Evolutionary conservation across 2,888 invertebrate species (phyloP), one percentile per base, ranked within the genome.

Genomic region (Timandra comae): DNA sequence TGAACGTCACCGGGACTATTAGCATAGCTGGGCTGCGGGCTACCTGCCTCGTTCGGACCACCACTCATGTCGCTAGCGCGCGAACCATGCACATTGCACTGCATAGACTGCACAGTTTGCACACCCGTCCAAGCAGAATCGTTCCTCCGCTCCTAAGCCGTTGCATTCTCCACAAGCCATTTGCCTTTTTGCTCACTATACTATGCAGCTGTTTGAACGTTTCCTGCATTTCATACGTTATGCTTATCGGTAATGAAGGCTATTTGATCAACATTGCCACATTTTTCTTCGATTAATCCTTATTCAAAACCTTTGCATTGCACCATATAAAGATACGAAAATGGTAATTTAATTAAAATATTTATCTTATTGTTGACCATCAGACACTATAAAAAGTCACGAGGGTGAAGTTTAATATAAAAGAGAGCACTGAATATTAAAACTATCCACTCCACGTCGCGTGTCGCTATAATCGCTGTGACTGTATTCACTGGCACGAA

Each of bases 381-480:
- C 33, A 33, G 27, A 23, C 9, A 29, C 45, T 34, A 41, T 43
- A 44, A 54, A 40, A 47, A 49, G 43, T 52, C 16, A 16, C 43
- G 50, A 49, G 49, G 41, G 45, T 38, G 38, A 43, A 49, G 41
- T 49, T 49, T 50, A 54, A 56, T 54, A 48, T 52, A 45, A 52
- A 53, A 56, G 46, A 47, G 51, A 49, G 52, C 36, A 38, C 36
- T 41, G 56, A 56, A 57, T 60, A 64, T 61, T 52, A 55, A 58
- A 59, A 52, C 41, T 46, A 50, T 39, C 35, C 31, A 29, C 44
- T 39, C 35, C 31, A 29, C 44, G 43, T 47, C 41, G 42, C 48
- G 49, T 58, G 55, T 46, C 48, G 35, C 51, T 46, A 43, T 53
- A 49, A 63, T 56, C 51, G 46, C 45, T 41, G 36, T 41, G 30